phyloP scores from a whole-genome alignment of 2,888 invertebrate genomes.

The Rhopalosiphum nymphaeae region DNA sequence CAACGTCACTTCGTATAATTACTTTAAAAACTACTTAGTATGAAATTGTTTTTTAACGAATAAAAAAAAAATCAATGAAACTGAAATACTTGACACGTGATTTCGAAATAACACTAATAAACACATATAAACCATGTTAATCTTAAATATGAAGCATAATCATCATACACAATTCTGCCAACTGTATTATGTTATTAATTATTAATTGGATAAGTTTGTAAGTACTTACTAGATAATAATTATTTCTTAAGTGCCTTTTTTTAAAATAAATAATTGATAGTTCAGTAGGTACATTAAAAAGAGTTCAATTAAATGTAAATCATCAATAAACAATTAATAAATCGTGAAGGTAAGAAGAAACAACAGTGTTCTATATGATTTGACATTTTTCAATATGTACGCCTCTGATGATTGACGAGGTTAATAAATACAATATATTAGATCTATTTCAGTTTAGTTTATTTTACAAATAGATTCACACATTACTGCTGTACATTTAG shows the following conservation, averaged over 20 bases:
- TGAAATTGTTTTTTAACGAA: background rate
- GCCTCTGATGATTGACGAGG: background rate
- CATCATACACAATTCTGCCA: constrained; percentile 36
- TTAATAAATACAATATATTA: background rate
- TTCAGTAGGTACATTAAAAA: background rate
- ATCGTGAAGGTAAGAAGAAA: background rate
- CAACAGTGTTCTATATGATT: background rate
- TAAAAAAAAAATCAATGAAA: background rate
- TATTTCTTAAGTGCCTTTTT: constrained; percentile 9
- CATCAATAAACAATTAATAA: background rate
- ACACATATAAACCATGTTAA: background rate
- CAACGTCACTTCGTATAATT: background rate
- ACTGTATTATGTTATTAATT: background rate
- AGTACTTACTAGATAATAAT: constrained; percentile 35
- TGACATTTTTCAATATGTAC: background rate
- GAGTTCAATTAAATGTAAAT: background rate
- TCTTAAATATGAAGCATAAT: background rate
- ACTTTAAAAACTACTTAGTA: background rate
- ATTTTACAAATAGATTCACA: background rate
- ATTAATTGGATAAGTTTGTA: background rate
- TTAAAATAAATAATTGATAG: background rate
- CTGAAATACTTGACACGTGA: constrained; percentile 8
- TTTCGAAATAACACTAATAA: constrained; percentile 14
- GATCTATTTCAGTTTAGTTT: background rate
- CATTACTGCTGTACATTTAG: background rate